Evolutionary conservation across 1,140 invertebrate genomes (phyloP), one percentile per base, ranked within the genome.

Genomic region (Lutraria rhynchaena): DNA sequence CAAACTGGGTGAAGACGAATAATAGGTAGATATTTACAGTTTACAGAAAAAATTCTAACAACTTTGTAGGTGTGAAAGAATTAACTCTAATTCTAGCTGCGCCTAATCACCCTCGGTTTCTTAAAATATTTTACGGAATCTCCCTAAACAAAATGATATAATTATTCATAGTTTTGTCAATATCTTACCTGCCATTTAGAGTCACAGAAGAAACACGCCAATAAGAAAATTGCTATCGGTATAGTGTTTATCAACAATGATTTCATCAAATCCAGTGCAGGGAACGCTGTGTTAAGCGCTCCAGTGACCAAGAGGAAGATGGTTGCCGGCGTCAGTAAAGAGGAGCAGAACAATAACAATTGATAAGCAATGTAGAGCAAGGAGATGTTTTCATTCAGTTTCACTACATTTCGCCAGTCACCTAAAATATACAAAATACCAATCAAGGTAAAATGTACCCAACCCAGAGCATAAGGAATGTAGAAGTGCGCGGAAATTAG

Each of bases 301-400:
- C 95, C 95, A 29, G 94, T 94, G 77, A 95, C 91, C 91, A 95
- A 94, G 9, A 95, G 92, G 81, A 95, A 95, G 76, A 95, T 95
- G 9, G 94, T 95, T 33, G 94, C 95, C 3, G 95, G 95, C 24
- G 94, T 94, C 3, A 95, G 87, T 57, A 95, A 91, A 3, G 94
- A 94, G 5, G 94, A 94, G 11, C 93, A 84, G 87, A 95, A 93
- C 82, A 90, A 75, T 19, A 89, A 67, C 7, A 88, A 74, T 70
- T 92, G 91, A 78, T 92, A 92, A 4, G 86, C 22, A 15, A 92
- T 89, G 74, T 89, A 91, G 37, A 91, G 83, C 7, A 83, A 76
- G 0, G 90, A 91, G 22, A 92, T 89, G 76, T 90, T 89, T 76
- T 90, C 89, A 65, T 90, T 91, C 9, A 85, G 83, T 46, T 82